A percentile compares a stretch with the other conserved stretches of the same genome.
Evolutionary conservation across 2,888 invertebrate genomes (phyloP).

Genomic region (Oxystoma pomonae): DNA sequence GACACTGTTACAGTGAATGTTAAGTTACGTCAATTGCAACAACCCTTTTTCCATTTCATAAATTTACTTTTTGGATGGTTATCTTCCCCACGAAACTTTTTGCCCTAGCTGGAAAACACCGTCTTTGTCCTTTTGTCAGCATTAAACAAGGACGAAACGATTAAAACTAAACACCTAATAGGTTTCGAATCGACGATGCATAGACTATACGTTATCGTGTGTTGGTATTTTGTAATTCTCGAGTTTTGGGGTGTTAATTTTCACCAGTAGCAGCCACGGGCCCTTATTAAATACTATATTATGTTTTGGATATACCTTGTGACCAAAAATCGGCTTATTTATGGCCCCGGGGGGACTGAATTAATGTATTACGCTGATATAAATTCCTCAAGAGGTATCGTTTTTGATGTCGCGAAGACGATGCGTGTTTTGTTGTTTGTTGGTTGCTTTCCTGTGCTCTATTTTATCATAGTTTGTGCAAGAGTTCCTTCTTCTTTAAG

Average conservation of each 20-base stretch:
- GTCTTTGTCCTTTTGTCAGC: background rate
- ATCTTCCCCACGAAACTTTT: background rate
- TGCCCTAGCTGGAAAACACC: background rate
- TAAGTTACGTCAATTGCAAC: too few relatives aligned
- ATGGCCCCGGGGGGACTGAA: constrained; percentile 24
- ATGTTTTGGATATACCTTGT: constrained; percentile 46
- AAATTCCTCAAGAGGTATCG: constrained; percentile 21
- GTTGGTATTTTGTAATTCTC: constrained; percentile 46
- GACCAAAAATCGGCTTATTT: constrained; percentile 45
- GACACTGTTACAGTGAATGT: too few relatives aligned
- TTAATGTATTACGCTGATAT: constrained; percentile 21
- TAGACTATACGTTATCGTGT: constrained; percentile 44
- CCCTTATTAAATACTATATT: constrained; percentile 50
- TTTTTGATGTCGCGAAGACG: constrained; percentile 16
- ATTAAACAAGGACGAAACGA: background rate
- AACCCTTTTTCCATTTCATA: too few relatives aligned
- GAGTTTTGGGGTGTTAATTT: constrained; percentile 45
- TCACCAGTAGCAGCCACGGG: constrained; percentile 27
- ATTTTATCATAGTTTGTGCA: too few relatives aligned
- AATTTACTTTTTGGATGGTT: too few relatives aligned
- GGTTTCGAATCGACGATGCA: constrained; percentile 35
- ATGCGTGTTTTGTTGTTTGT: background rate
- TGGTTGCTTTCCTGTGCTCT: too few relatives aligned
- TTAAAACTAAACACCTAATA: background rate
- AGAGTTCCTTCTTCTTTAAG: too few relatives aligned